phyloP scores from a whole-genome alignment of 2,113 vertebrate genomes.

The Ciconia stormi region DNA sequence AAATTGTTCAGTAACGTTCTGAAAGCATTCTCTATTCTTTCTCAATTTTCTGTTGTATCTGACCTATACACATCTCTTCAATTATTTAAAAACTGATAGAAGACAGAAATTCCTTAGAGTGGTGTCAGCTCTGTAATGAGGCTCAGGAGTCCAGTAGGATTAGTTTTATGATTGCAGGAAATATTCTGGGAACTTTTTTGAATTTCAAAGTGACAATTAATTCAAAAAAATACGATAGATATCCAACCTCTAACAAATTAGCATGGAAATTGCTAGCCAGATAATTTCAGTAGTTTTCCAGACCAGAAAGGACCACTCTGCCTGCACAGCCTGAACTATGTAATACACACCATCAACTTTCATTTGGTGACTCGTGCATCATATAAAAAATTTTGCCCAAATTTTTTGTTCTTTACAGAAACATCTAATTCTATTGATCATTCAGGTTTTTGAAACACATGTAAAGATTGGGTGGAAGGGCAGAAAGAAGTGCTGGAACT shows the following conservation, averaged over 20 bases:
- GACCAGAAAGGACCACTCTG: neutral
- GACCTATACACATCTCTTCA: neutral
- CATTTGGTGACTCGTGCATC: neutral
- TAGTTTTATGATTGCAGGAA: neutral
- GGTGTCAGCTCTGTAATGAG: neutral
- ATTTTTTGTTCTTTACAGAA: neutral
- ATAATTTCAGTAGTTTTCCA: neutral
- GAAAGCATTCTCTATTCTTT: neutral
- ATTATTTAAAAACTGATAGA: neutral
- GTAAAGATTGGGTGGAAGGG: neutral
- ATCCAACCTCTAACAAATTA: neutral
- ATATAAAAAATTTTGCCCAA: neutral
- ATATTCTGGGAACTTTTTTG: neutral
- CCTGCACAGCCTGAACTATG: neutral
- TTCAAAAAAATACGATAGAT: neutral
- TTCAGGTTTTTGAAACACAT: neutral
- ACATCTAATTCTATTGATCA: neutral
- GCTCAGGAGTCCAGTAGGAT: neutral
- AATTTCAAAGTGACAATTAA: neutral
- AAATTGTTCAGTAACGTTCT: neutral
- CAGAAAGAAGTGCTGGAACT: neutral
- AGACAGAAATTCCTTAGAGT: neutral
- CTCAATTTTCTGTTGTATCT: neutral
- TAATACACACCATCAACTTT: accelerated
- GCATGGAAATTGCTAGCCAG: neutral